phyloP scores from a whole-genome alignment of 2,797 vertebrate species.

The Holocentrus rufus region DNA sequence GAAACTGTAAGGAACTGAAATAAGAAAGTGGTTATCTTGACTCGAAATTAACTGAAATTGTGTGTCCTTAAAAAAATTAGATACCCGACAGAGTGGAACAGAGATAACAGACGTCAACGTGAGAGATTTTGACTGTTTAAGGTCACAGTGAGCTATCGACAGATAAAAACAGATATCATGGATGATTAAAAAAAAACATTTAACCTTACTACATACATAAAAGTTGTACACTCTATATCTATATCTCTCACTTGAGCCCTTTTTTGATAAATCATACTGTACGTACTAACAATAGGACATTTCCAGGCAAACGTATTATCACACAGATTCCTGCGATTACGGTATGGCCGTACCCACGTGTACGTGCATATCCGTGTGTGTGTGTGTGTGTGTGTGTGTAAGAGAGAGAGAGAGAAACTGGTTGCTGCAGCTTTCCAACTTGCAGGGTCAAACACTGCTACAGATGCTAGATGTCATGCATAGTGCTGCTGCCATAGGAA shows the following conservation, averaged over 20 bases:
- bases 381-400: constrained; percentile 2
- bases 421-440: not conserved
- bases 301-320: not conserved
- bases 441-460: too few relatives aligned
- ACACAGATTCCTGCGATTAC: not conserved
- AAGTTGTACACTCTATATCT: not conserved
- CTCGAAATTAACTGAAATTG: not conserved
- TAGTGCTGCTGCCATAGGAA: too few relatives aligned
- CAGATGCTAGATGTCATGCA: too few relatives aligned
- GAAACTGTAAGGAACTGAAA: not conserved
- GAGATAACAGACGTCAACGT: not conserved
- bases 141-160: constrained; percentile 1
- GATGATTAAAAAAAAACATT: not conserved
- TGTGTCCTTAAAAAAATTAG: not conserved
- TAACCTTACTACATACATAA: not conserved
- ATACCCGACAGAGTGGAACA: not conserved
- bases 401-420: too few relatives aligned
- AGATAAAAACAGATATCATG: not conserved
- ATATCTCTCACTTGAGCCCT: not conserved
- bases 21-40: not conserved
- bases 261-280: not conserved
- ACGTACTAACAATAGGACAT: not conserved
- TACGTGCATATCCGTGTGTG: not conserved
- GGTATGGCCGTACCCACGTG: not conserved
- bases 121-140: not conserved